A percentile compares a stretch with the other conserved stretches of the same genome.
Conservation (phyloP, 2,113 vertebrate genomes). For the Periophthalmodon schlosseri region DNA sequence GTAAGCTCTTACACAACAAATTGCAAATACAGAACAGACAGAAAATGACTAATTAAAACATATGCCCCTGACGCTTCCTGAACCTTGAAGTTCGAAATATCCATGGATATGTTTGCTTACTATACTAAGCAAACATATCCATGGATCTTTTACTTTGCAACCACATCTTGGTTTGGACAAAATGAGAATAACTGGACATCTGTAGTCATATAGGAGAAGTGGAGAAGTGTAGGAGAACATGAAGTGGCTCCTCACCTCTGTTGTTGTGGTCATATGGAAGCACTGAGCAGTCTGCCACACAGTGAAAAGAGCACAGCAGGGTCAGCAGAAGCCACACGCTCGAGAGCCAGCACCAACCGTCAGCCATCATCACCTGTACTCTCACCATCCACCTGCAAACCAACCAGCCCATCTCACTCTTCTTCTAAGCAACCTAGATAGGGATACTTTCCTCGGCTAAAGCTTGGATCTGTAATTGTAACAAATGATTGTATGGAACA, state of each 20-base stretch:
- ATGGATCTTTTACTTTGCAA: too few relatives aligned
- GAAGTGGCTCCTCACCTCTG: background rate
- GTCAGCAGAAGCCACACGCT: conserved; percentile 66
- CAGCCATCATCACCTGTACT: conserved; percentile 58
- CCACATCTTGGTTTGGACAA: too few relatives aligned
- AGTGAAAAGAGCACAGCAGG: conserved; percentile 65
- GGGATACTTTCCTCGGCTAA: background rate
- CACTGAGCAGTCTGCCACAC: conserved; percentile 61
- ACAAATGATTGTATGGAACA: too few relatives aligned
- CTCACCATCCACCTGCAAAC: conserved; percentile 56
- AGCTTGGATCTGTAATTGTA: too few relatives aligned
- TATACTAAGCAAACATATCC: too few relatives aligned
- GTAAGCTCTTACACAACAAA: background rate
- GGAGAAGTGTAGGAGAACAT: too few relatives aligned
- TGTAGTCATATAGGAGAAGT: too few relatives aligned
- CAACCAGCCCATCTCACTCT: conserved; percentile 11
- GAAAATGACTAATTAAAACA: too few relatives aligned
- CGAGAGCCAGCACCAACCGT: conserved; percentile 66
- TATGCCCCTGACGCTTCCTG: too few relatives aligned
- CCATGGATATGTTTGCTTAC: background rate
- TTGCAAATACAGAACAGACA: background rate
- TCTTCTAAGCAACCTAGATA: background rate
- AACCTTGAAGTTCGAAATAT: background rate
- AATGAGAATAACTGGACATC: too few relatives aligned
- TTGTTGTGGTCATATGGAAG: conserved; percentile 53